Evolutionary conservation across 2,888 invertebrate genomes (phyloP), one percentile per base, ranked within the genome.

Genomic region (Saturnia japonica): DNA sequence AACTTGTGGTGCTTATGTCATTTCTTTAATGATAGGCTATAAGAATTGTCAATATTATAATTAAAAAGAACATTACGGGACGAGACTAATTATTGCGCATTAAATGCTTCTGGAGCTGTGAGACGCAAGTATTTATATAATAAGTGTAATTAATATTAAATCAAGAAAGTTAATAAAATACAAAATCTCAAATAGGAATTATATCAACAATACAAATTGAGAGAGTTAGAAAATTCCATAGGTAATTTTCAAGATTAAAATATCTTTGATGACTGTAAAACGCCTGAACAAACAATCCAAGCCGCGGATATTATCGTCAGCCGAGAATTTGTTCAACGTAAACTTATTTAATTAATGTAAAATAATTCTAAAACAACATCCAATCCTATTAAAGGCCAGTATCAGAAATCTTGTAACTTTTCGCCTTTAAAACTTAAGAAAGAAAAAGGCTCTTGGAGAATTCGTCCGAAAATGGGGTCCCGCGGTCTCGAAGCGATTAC

Each of bases 361-460:
- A 90, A 86, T 85, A 84, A 87, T 86, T 85, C 85, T 77, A 77
- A 85, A 87, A 87, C 86, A 88, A 88, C 88, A 88, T 84, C 83
- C 84, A 88, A 91, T 89, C 89, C 88, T 85, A 89, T 91, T 89
- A 90, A 88, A 86, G 85, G 80, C 82, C 76, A 82, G 86, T 88
- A 89, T 88, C 88, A 86, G 85, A 81, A 88, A 89, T 88, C 88
- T 89, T 88, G 88, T 88, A 89, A 89, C 89, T 90, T 90, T 86
- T 88, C 85, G 88, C 87, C 87, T 89, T 87, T 88, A 88, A 77
- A 87, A 89, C 82, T 90, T 85, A 78, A 80, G 82, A 60, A 90
- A 89, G 89, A 90, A 93, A 89, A 91, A 89, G 84, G 85, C 81
- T 87, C 83, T 82, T 85, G 85, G 85, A 90, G 91, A 91, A 90